A percentile compares a stretch with the other conserved stretches of the same genome.
phyloP scores from a whole-genome alignment of 2,888 invertebrate genomes.

The Tachina lurida region DNA sequence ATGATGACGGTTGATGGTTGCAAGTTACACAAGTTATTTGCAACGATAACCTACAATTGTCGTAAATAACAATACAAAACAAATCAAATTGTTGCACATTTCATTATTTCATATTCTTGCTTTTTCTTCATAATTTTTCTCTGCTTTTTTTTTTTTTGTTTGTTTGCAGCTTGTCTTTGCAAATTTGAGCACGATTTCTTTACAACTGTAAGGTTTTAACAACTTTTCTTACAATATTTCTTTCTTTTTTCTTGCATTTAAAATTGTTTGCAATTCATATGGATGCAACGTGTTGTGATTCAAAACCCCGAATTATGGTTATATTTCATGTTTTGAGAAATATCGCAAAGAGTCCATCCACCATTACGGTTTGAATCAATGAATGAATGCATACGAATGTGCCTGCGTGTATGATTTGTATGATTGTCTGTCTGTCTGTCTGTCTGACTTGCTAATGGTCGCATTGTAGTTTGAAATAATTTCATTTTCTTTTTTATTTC shows the following conservation, averaged over 20 bases:
- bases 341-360: conserved; percentile 49
- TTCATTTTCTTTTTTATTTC: conserved; percentile 42
- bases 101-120: conserved; percentile 29
- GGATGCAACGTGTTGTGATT: conserved; percentile 14
- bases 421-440: conserved; percentile 33
- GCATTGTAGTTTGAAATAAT: conserved; percentile 59
- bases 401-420: conserved; percentile 13
- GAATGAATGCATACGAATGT: background rate
- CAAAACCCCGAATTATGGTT: conserved; percentile 66
- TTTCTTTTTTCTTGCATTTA: conserved; percentile 17
- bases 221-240: conserved; percentile 1
- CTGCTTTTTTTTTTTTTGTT: background rate
- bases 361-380: conserved; percentile 15
- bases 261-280: conserved; percentile 41
- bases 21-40: conserved; percentile 57
- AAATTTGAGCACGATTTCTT: conserved; percentile 54
- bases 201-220: conserved; percentile 47
- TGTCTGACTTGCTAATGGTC: conserved; percentile 43
- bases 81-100: conserved; percentile 64
- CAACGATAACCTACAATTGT: conserved; percentile 69
- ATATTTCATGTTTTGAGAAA: conserved; percentile 57
- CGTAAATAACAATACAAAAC: conserved; percentile 64
- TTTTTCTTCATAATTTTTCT: conserved; percentile 9
- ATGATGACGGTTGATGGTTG: conserved; percentile 37
- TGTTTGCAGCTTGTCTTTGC: conserved; percentile 57